Evolutionary conservation across 64 coral and sea anemone species (phyloP).

Genomic region (Montipora capricornis): DNA sequence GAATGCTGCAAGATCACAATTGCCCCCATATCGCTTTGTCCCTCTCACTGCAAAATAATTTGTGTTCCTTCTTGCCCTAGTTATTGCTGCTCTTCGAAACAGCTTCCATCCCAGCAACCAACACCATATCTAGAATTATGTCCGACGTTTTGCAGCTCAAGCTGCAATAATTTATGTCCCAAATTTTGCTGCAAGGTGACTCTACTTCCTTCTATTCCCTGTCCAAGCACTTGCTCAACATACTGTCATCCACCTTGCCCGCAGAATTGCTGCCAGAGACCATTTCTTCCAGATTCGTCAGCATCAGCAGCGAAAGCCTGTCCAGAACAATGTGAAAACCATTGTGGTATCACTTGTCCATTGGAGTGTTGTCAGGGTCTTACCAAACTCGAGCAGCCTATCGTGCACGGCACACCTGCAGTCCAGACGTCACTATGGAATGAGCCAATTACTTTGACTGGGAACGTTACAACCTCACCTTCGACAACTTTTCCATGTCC

Average conservation of each 20-base stretch:
- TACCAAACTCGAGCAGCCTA: not conserved
- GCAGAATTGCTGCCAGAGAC: not conserved
- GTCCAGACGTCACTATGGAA: not conserved
- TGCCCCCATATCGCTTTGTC: not conserved
- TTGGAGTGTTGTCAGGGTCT: not conserved
- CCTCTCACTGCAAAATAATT: not conserved
- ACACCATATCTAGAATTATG: not conserved
- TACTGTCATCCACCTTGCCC: not conserved
- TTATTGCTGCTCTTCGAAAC: not conserved
- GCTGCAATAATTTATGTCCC: not conserved
- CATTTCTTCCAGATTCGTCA: not conserved
- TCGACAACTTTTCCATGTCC: not conserved
- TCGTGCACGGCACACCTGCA: not conserved
- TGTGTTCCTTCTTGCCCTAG: constrained; percentile 19
- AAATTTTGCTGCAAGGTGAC: not conserved
- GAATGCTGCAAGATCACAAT: constrained; percentile 6
- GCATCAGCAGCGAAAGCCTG: not conserved
- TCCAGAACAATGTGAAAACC: not conserved
- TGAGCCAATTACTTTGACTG: not conserved
- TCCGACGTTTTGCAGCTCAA: not conserved
- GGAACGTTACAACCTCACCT: not conserved
- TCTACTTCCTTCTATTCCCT: not conserved
- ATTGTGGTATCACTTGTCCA: not conserved
- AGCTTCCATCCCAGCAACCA: not conserved
- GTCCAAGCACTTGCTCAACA: not conserved